Conservation (phyloP, 1,140 invertebrate species). For the Bombus cullumanus region DNA sequence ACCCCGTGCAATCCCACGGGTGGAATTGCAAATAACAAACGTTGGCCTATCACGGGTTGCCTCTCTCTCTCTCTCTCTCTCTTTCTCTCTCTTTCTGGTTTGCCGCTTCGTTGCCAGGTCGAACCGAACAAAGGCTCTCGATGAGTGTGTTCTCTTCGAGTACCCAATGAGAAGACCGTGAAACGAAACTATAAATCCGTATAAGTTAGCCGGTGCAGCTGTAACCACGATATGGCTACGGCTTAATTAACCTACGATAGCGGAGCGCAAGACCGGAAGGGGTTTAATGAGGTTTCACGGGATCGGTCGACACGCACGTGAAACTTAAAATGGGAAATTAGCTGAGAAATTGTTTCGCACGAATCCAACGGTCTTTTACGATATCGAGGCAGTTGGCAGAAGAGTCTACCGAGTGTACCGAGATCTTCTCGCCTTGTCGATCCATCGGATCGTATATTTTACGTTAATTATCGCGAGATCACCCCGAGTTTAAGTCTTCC, state of each 20-base stretch:
- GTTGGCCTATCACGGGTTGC: constrained; percentile 69
- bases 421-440: not conserved
- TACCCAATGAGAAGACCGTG: constrained; percentile 20
- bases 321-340: constrained; percentile 54
- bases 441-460: not conserved
- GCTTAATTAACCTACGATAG: constrained; percentile 66
- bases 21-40: constrained; percentile 77
- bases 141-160: not conserved
- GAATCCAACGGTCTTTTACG: not conserved
- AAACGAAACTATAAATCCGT: constrained; percentile 57
- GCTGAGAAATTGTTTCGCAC: constrained; percentile 45
- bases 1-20: constrained; percentile 70
- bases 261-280: constrained; percentile 29
- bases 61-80: constrained; percentile 20
- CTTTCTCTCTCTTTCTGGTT: constrained; percentile 7
- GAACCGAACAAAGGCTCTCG: constrained; percentile 42
- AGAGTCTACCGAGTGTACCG: too few species aligned
- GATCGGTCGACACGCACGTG: constrained; percentile 56
- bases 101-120: constrained; percentile 6
- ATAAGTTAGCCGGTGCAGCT: constrained; percentile 54
- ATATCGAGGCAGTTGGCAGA: not conserved
- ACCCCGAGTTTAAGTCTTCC: not conserved
- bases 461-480: not conserved
- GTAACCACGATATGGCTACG: constrained; percentile 57
- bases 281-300: constrained; percentile 64